phyloP scores from a whole-genome alignment of 2,888 invertebrate species.

The Gasteruption jaculator region DNA sequence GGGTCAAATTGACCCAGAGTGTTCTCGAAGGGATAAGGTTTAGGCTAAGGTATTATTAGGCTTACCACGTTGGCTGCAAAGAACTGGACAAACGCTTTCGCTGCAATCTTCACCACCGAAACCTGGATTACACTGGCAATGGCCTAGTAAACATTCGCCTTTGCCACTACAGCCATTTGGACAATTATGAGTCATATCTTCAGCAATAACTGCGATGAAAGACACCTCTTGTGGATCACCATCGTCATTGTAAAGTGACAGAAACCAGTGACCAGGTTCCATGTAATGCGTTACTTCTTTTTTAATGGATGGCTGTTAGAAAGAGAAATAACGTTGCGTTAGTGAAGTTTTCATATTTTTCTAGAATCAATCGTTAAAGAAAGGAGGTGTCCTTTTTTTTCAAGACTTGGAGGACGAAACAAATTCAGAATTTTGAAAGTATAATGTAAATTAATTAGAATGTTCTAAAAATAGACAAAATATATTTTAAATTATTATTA shows the following conservation, averaged over 20 bases:
- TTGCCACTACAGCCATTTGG: constrained; percentile 95
- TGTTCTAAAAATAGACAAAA: too few species aligned
- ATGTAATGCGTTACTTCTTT: constrained; percentile 92
- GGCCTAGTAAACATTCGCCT: constrained; percentile 92
- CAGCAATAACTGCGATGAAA: constrained; percentile 78
- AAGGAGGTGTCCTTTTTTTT: too few species aligned
- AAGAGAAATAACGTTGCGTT: constrained; percentile 6
- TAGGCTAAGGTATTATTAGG: too few species aligned
- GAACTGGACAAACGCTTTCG: constrained; percentile 93
- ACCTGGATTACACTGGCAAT: constrained; percentile 94
- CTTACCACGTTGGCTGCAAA: constrained; percentile 85
- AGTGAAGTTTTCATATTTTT: too few species aligned
- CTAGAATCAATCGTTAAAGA: too few species aligned
- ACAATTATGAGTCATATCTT: constrained; percentile 93
- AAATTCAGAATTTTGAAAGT: too few species aligned
- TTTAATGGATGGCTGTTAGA: constrained; percentile 72
- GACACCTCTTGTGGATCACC: constrained; percentile 85
- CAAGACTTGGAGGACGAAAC: too few species aligned
- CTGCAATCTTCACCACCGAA: constrained; percentile 96
- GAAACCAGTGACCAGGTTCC: constrained; percentile 95
- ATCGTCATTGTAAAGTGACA: constrained; percentile 93
- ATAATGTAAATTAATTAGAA: too few species aligned
- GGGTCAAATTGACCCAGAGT: too few species aligned
- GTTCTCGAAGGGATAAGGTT: too few species aligned
- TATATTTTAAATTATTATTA: too few species aligned